Percentiles rank a stretch among this genome's conserved stretches.
phyloP scores from a whole-genome alignment of 2,888 invertebrate species.

The Drosophila anomelani region DNA sequence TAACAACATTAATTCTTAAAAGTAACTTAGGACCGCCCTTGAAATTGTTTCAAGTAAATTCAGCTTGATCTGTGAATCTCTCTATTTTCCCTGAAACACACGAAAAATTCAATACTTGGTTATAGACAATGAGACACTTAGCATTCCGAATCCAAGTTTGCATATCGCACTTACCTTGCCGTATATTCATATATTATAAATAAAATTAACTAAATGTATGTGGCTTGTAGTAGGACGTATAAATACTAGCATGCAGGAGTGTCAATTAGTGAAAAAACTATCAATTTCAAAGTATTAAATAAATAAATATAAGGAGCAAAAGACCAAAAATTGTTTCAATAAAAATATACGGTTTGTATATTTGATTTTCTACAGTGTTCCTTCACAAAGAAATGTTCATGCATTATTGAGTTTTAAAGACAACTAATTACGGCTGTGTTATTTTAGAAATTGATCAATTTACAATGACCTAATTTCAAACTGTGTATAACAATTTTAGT shows the following conservation, averaged over 20 bases:
- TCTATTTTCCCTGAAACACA: not conserved
- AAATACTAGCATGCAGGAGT: slow-evolving; percentile 8
- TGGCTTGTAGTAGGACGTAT: not conserved
- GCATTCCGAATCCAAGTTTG: slow-evolving; percentile 42
- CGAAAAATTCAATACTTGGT: not conserved
- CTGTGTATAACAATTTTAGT: no score
- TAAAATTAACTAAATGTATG: not conserved
- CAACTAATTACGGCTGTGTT: no score
- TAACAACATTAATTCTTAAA: slow-evolving; percentile 76
- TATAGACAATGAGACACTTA: slow-evolving; percentile 38
- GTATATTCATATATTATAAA: not conserved
- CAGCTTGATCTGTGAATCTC: not conserved
- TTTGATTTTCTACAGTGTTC: no score
- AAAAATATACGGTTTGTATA: no score
- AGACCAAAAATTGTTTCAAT: not conserved
- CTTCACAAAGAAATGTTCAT: no score
- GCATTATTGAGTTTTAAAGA: no score
- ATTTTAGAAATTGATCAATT: no score
- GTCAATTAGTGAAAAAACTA: not conserved
- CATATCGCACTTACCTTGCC: slow-evolving; percentile 46
- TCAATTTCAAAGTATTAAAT: not conserved
- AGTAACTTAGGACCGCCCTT: slow-evolving; percentile 34
- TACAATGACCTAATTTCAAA: no score
- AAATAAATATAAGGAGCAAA: not conserved
- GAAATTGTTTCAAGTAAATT: not conserved